These are phyloP conservation scores for Heliocidaris tuberculata DNA, from an alignment of 35 echinoderm and acorn worm species.

Conservation along the genomic window DNA sequence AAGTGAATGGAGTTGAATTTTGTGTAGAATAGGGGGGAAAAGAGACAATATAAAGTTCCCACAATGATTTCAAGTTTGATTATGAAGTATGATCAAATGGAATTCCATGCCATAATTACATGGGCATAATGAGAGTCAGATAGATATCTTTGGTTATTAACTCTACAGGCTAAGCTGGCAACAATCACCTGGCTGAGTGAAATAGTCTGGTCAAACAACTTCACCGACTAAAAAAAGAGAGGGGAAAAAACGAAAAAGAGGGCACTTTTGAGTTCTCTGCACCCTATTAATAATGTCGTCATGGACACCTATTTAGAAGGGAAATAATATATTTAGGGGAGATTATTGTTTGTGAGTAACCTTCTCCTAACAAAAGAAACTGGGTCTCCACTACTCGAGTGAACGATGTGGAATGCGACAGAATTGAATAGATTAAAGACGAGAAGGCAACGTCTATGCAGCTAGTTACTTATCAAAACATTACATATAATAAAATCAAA, in stretches of 20 bases:
- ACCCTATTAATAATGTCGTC: not conserved
- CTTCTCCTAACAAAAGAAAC: constrained; percentile 14
- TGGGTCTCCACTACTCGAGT: not conserved
- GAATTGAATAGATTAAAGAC: constrained; percentile 21
- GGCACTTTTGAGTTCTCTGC: not conserved
- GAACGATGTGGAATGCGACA: constrained; percentile 24
- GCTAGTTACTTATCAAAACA: constrained; percentile 48
- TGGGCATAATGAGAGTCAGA: not conserved
- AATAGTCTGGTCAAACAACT: constrained; percentile 17
- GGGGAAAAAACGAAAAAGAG: not conserved
- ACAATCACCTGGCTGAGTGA: not conserved
- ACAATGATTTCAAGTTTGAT: not conserved
- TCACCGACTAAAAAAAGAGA: not conserved
- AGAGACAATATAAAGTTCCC: not conserved
- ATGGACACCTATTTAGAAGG: constrained; percentile 21
- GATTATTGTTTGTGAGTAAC: constrained; percentile 39
- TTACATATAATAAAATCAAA: not conserved
- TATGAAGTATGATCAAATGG: not conserved
- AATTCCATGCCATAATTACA: not conserved
- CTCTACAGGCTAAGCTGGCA: not conserved
- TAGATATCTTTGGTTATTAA: not conserved
- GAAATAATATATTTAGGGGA: constrained; percentile 39
- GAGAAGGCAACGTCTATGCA: constrained; percentile 31
- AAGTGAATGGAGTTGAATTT: not conserved
- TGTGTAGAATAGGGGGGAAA: not conserved